Base-by-base conservation (phyloP, 2,888 invertebrate species). In the Oscheius sp. region DNA sequence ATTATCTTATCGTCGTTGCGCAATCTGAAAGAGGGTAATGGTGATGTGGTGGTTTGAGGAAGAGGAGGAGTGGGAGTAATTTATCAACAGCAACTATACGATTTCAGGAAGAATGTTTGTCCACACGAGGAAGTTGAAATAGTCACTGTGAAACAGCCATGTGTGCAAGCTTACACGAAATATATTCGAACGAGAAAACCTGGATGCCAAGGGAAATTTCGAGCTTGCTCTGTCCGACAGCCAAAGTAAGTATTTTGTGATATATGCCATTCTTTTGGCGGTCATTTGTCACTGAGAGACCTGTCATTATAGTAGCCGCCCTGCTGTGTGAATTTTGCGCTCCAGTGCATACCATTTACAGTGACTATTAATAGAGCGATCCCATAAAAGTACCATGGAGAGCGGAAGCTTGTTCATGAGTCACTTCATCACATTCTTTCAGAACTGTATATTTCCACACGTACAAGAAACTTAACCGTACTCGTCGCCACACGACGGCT, bases 51-150 rank as follows among this genome's bases (percentile, higher is more conserved):
- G 26, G 26, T n/a, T 26, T 50, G 26, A 50, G 30, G n/a, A 28
- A 8, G 28, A 30, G 51, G 14, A 28, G n/a, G n/a, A n/a, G n/a
- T n/a, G n/a, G n/a, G 9, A 50, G 12, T 22, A 6, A 24, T 12
- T 2, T 17, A 17, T 22, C 20, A 4, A n/a, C n/a, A n/a, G n/a
- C n/a, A n/a, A n/a, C n/a, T n/a, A n/a, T n/a, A n/a, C n/a, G n/a
- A n/a, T 86, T 87, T 51, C 86, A 89, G 89, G 86, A 87, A 87
- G 17, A 88, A 89, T 79, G 89, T 89, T 12, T 89, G 89, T 75
- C 87, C 88, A 0, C 87, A 87, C 73, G 87, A 88, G 72, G 88
- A 88, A 64, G 86, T 88, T 41, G 86, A 87, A 61, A 87, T 88
- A 80, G 86, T 86, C 8, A 85, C 87, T 44, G 86, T 88, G 9